phyloP scores from a whole-genome alignment of 2,797 vertebrate species.

The Molossus molossus region DNA sequence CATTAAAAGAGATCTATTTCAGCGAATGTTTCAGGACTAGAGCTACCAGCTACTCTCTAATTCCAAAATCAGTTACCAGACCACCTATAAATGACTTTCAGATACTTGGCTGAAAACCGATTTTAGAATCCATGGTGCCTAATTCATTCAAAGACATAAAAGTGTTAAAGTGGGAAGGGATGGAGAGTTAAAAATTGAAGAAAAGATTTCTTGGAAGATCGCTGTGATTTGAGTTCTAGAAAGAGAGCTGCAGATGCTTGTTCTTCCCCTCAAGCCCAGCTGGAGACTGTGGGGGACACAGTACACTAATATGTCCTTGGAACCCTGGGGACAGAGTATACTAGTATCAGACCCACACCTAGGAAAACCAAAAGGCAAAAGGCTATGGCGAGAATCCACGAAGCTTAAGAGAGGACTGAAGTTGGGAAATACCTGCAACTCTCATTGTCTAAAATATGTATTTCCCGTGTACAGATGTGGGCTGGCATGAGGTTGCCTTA shows the following conservation, averaged over 20 bases:
- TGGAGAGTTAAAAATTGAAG: neutral
- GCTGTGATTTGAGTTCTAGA: neutral
- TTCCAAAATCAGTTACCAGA: neutral
- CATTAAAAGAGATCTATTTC: slow-evolving; percentile 4
- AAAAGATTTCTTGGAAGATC: neutral
- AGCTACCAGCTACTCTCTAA: neutral
- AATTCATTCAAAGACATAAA: neutral
- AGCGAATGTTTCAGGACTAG: neutral
- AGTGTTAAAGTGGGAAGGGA: neutral
- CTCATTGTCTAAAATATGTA: neutral
- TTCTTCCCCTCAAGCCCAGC: neutral
- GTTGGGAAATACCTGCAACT: neutral
- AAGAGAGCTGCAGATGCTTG: neutral
- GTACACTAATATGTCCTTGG: neutral
- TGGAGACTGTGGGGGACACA: neutral
- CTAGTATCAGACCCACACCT: neutral
- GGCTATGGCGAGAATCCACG: neutral
- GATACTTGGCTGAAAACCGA: neutral
- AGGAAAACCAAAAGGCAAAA: neutral
- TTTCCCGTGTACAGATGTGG: neutral
- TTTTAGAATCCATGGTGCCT: neutral
- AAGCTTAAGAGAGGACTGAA: neutral
- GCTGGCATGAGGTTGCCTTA: neutral
- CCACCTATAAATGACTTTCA: neutral
- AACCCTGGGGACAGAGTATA: neutral